phyloP scores from a whole-genome alignment of 2,888 invertebrate species.

The Napeogenes sylphis region DNA sequence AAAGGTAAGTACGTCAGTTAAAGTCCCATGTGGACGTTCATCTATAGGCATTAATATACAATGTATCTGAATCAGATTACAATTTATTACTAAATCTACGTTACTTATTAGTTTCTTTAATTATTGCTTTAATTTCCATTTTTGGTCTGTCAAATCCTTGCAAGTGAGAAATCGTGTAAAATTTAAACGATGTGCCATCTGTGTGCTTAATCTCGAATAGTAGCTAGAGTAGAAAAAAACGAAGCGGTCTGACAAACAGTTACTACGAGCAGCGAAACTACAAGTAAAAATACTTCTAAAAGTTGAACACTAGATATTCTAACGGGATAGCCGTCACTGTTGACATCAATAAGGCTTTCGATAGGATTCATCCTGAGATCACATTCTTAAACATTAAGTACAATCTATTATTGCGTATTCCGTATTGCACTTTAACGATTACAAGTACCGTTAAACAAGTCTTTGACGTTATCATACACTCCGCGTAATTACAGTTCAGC shows the following conservation, averaged over 20 bases:
- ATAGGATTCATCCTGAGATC: conserved; percentile 75
- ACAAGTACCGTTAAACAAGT: conserved; percentile 50
- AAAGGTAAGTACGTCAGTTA: conserved; percentile 47
- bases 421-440: conserved; percentile 73
- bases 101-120: conserved; percentile 56
- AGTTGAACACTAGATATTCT: conserved; percentile 58
- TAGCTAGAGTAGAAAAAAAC: conserved; percentile 59
- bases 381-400: conserved; percentile 74
- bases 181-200: conserved; percentile 62
- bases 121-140: conserved; percentile 58
- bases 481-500: conserved; percentile 57
- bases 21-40: conserved; percentile 28
- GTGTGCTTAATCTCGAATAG: conserved; percentile 58
- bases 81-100: conserved; percentile 47
- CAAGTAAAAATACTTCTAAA: conserved; percentile 61
- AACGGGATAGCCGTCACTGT: conserved; percentile 61
- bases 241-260: conserved; percentile 56
- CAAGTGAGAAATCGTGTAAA: conserved; percentile 65
- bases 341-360: conserved; percentile 68
- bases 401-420: conserved; percentile 75
- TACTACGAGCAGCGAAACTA: conserved; percentile 68
- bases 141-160: conserved; percentile 69
- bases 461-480: conserved; percentile 57
- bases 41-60: conserved; percentile 34
- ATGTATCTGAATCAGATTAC: conserved; percentile 41